phyloP scores from a whole-genome alignment of 1,140 invertebrate genomes.

The Polyergus mexicanus region DNA sequence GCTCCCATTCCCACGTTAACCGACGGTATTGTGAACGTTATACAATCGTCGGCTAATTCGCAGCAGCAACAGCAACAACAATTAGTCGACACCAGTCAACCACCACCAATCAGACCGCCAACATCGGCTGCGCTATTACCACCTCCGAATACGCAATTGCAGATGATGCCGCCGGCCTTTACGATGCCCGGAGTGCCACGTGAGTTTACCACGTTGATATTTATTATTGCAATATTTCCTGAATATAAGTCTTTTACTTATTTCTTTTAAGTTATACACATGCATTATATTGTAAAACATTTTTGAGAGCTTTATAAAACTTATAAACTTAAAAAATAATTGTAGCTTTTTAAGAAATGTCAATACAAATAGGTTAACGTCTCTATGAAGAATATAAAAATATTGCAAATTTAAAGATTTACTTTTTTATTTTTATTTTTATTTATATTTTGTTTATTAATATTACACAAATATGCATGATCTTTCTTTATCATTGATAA shows the following conservation, averaged over 20 bases:
- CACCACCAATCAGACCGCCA: constrained; percentile 86
- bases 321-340: too few species aligned
- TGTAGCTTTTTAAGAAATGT: too few species aligned
- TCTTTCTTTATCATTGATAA: neutral
- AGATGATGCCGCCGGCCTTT: constrained; percentile 87
- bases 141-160: constrained; percentile 87
- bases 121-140: constrained; percentile 86
- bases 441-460: too few species aligned
- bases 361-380: too few species aligned
- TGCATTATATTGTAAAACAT: too few species aligned
- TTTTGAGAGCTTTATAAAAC: too few species aligned
- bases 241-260: too few species aligned
- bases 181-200: constrained; percentile 86
- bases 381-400: too few species aligned
- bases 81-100: constrained; percentile 89
- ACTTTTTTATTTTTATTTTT: too few species aligned
- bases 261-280: too few species aligned
- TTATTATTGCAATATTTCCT: neutral
- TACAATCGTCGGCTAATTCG: constrained; percentile 72
- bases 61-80: constrained; percentile 77
- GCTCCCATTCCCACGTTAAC: constrained; percentile 75
- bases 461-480: too few species aligned
- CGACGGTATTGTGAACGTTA: constrained; percentile 81
- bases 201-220: constrained; percentile 77
- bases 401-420: too few species aligned